These are phyloP conservation scores for Idaea dimidiata DNA, from an alignment of 2,888 invertebrate genomes.

Conservation along the genomic window DNA sequence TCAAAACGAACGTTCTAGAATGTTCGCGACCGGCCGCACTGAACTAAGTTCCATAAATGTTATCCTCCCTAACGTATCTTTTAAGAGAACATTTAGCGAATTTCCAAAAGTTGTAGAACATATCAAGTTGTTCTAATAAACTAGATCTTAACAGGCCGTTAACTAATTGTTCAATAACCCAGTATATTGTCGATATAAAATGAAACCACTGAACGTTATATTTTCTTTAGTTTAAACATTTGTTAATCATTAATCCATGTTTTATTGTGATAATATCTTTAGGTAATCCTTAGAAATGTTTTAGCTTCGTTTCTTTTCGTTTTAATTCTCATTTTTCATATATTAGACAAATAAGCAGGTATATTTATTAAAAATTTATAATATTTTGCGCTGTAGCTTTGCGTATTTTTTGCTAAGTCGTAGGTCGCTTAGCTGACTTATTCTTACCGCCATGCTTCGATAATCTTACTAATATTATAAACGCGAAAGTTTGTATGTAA, in stretches of 20 bases:
- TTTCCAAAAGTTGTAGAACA: conserved; percentile 1
- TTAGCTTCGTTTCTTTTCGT: background rate
- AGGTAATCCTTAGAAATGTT: background rate
- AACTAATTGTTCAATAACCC: background rate
- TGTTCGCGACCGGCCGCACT: too few species aligned
- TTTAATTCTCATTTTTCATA: background rate
- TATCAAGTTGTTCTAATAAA: background rate
- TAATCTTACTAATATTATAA: too few species aligned
- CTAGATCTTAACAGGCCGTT: background rate
- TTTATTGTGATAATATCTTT: background rate
- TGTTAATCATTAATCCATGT: background rate
- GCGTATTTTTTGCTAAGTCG: background rate
- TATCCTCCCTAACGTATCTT: background rate
- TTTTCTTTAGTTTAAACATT: too few species aligned
- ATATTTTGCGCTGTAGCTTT: background rate
- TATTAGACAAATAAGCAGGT: too few species aligned
- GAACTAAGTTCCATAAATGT: too few species aligned
- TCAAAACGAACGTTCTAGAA: too few species aligned
- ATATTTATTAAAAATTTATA: background rate
- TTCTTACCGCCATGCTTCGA: too few species aligned
- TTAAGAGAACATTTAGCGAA: background rate
- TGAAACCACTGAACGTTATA: background rate
- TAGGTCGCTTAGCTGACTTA: background rate
- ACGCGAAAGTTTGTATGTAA: too few species aligned
- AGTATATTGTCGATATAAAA: background rate